Percentiles rank a stretch among this genome's conserved stretches.
Evolutionary conservation across 2,113 vertebrate genomes (phyloP).

Genomic region (Peromyscus leucopus): DNA sequence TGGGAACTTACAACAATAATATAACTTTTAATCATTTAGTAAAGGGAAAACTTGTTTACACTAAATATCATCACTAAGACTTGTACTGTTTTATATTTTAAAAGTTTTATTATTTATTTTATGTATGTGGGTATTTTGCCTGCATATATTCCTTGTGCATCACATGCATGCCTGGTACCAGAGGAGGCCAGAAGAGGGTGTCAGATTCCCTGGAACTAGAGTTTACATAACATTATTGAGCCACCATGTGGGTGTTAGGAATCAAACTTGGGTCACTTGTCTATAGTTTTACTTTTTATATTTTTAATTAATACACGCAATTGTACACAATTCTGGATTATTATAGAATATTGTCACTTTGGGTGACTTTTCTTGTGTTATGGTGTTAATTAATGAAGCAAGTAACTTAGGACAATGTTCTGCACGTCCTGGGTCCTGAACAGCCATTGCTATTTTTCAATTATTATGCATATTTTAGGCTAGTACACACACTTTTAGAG

Average conservation of each 20-base stretch:
- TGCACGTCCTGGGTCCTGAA: background rate
- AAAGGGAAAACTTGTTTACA: background rate
- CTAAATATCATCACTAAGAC: background rate
- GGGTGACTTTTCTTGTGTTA: background rate
- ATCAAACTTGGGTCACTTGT: background rate
- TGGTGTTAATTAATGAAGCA: background rate
- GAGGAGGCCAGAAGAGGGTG: background rate
- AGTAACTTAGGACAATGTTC: background rate
- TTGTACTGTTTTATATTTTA: background rate
- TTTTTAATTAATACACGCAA: background rate
- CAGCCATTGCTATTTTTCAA: background rate
- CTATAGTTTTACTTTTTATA: background rate
- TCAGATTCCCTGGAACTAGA: background rate
- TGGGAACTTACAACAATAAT: background rate
- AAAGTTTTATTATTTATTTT: background rate
- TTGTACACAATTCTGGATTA: background rate
- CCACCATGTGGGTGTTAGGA: background rate
- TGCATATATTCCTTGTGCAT: background rate
- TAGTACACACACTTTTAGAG: background rate
- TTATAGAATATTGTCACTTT: background rate
- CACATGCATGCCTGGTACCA: background rate
- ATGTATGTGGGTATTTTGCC: background rate
- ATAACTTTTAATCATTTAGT: background rate
- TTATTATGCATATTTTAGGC: constrained; percentile 31
- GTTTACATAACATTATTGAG: background rate